Evolutionary conservation across 1,140 invertebrate genomes (phyloP), one percentile per base, ranked within the genome.

Genomic region (roundworm (Caenorhabditis elegans)): DNA sequence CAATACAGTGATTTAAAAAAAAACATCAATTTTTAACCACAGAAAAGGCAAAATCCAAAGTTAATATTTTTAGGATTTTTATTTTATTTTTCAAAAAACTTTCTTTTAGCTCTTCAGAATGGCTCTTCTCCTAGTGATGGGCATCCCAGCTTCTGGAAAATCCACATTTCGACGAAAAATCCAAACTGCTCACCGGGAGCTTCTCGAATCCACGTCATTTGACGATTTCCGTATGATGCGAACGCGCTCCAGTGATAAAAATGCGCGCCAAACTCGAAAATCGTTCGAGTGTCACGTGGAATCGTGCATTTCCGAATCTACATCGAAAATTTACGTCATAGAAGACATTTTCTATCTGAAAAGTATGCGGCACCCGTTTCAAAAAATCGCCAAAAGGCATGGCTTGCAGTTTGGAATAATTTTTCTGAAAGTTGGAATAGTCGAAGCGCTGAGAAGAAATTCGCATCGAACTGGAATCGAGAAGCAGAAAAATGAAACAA

Each of bases 131-230:
- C 34, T 70, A 1, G 2, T 70, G 2, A 70, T 70, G 60, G 60
- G 60, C 10, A 39, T 70, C 60, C 60, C 60, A 2, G 60, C 17
- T 2, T n/a, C 60, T 13, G 60, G 60, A 39, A 70, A 70, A 43
- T 39, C 60, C 4, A 43, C 34, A 5, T 26, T 36, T 1, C 60
- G 60, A 3, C 60, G 34, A 5, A 26, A 28, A 8, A 19, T 60
- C 8, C 17, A 34, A 17, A n/a, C 26, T 17, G 31, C 28, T 28
- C 60, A 39, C 22, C 60, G n/a, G 1, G 60, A 70, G 0, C 31
- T 39, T 34, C 36, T 70, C 60, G 60, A 70, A 70, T 70, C 60
- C 31, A 70, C 60, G 34, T 70, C 60, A 24, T 70, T 70, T 22
- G 60, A 70, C 60, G 60, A 70, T 6, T 70, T 70, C 19, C 60